Conservation (phyloP, 2,797 vertebrate species). For the Discoglossus pictus region DNA sequence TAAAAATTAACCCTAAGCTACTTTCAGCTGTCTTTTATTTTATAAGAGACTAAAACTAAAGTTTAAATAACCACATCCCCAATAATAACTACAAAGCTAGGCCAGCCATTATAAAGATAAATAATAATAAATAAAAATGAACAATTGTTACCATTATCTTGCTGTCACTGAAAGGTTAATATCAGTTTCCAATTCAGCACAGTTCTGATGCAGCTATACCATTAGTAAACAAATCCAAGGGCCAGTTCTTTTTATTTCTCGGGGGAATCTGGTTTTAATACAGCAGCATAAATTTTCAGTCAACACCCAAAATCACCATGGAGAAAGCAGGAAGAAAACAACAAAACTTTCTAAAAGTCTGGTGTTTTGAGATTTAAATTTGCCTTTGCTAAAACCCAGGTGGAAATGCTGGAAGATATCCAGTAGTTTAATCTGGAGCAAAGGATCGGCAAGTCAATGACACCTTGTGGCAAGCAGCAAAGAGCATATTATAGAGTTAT, state of each 20-base stretch:
- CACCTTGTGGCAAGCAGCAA: constrained; percentile 18
- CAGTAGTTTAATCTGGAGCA: constrained; percentile 38
- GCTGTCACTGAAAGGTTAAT: constrained; percentile 45
- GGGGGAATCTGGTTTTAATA: constrained; percentile 47
- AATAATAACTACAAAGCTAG: constrained; percentile 47
- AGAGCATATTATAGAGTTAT: too few species aligned
- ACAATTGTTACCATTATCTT: constrained; percentile 34
- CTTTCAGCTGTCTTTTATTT: too few species aligned
- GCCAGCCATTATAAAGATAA: constrained; percentile 42
- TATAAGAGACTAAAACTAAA: constrained; percentile 22
- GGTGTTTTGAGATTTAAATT: constrained; percentile 30
- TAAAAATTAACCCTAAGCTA: too few species aligned
- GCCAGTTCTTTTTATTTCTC: constrained; percentile 38
- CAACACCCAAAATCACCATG: constrained; percentile 43
- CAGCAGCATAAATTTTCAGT: constrained; percentile 56
- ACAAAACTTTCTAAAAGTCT: constrained; percentile 35
- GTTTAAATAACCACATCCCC: constrained; percentile 34
- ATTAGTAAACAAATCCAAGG: constrained; percentile 53
- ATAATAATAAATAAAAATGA: constrained; percentile 51
- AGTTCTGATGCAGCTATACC: constrained; percentile 46
- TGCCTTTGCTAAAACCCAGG: constrained; percentile 45
- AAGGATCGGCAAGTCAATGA: constrained; percentile 25
- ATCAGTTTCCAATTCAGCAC: constrained; percentile 54
- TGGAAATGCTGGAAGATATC: constrained; percentile 46
- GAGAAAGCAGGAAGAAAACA: constrained; percentile 37